Percentiles rank a stretch among this genome's conserved stretches.
These are phyloP conservation scores for Baryphthengus martii DNA, from an alignment of 2,113 vertebrate species.

Conservation along the genomic window DNA sequence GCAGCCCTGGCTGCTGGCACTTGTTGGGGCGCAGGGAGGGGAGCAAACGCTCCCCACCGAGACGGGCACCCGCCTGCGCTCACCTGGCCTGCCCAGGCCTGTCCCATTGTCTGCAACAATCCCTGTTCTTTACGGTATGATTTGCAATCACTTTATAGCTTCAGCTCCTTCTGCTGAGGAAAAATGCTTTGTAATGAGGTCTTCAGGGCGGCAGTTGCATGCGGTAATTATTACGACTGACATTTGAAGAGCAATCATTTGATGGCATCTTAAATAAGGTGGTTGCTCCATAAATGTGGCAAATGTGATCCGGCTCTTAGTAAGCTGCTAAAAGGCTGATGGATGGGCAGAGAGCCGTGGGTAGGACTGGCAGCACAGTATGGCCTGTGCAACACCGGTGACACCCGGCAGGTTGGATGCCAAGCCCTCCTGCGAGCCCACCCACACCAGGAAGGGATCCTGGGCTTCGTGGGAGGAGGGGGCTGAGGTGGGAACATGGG, in stretches of 20 bases:
- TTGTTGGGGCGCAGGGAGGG: not conserved
- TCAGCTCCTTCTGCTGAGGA: not conserved
- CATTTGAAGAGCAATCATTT: conserved; percentile 12
- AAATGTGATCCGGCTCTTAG: not conserved
- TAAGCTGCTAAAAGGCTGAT: not conserved
- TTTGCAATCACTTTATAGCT: not conserved
- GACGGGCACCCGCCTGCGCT: not conserved
- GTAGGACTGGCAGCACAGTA: not conserved
- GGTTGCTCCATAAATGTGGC: not conserved
- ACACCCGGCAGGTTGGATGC: not conserved
- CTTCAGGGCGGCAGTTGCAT: not conserved
- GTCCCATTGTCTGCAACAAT: not conserved
- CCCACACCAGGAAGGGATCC: not conserved
- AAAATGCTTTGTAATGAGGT: conserved; percentile 5
- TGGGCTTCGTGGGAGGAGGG: not conserved
- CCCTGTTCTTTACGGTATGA: not conserved
- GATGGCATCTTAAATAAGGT: not conserved
- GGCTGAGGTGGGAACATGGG: not conserved
- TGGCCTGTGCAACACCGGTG: not conserved
- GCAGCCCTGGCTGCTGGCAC: not conserved
- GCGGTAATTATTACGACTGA: not conserved
- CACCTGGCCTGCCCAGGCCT: not conserved
- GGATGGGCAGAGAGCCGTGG: not conserved
- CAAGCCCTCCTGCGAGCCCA: not conserved
- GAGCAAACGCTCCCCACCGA: not conserved